Evolutionary conservation across 1,140 invertebrate species (phyloP), one percentile per base, ranked within the genome.

Genomic region (Paraescarpia echinospica): DNA sequence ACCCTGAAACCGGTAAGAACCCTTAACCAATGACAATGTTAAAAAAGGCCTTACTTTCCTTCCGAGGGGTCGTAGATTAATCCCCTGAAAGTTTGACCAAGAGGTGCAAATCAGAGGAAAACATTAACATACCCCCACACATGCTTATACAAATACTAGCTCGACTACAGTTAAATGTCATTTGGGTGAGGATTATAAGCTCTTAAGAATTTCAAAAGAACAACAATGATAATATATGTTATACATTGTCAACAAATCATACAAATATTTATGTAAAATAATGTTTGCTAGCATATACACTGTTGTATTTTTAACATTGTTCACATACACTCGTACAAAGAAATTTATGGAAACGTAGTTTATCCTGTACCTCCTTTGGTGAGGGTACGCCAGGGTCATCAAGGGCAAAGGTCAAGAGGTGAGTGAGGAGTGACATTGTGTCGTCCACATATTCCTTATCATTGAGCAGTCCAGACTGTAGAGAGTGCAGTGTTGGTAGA

Each of bases 331-430:
- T 77, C 59, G 4, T 77, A 27, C 18, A 77, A 2, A 77, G 18
- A 77, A 77, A 77, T 27, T 77, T 12, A 77, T 14, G 27, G 2
- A 27, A 77, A 77, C 22, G 12, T 27, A 77, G 59, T 77, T 27
- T 22, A 77, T 77, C 59, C 59, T 14, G 8, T 91, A 96, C 96
- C 94, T 96, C 95, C 93, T 98, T 98, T 89, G 95, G 95, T 93
- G 96, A 96, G 0, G 98, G 98, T 41, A 99, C 98, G 0, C 99
- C 98, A 0, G 98, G 98, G 96, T 99, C 98, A 96, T 99, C 97
- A 91, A 99, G 98, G 77, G 98, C 98, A 95, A 98, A 98, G 1
- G 98, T 98, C 9, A 99, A 96, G 0, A 99, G 96, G 96, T 99
- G 98, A 8, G 98, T 98, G 96, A 99, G 97, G 12, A 99, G 97